A percentile compares a stretch with the other conserved stretches of the same genome.
Conservation (phyloP, 2,888 invertebrate genomes). For the Andrena minutula region DNA sequence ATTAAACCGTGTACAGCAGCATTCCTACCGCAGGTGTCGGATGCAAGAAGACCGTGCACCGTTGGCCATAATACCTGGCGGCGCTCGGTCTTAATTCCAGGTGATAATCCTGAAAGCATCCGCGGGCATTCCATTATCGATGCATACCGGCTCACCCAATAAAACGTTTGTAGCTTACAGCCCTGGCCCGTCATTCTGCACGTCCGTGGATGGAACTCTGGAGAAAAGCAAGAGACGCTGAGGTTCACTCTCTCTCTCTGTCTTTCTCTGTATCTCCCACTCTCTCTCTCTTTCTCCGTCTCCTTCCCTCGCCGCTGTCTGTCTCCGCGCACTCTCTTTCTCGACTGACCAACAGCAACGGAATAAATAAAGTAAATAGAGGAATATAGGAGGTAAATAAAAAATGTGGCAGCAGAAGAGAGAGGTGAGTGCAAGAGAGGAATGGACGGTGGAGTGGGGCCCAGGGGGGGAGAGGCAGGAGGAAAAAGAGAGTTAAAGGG, state of each 20-base stretch:
- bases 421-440: conserved; percentile 42
- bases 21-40: conserved; percentile 39
- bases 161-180: conserved; percentile 65
- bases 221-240: conserved; percentile 63
- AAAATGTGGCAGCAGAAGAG: conserved; percentile 61
- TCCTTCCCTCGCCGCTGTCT: conserved; percentile 20
- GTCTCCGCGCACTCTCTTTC: conserved; percentile 45
- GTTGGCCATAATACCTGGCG: conserved; percentile 26
- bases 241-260: conserved; percentile 38
- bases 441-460: conserved; percentile 32
- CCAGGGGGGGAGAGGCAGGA: conserved; percentile 32
- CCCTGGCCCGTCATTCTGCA: conserved; percentile 68
- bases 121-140: conserved; percentile 49
- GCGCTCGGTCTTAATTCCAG: conserved; percentile 40
- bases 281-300: conserved; percentile 14
- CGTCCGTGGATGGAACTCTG: conserved; percentile 56
- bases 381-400: conserved; percentile 66
- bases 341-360: conserved; percentile 60
- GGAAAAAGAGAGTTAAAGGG: conserved; percentile 49
- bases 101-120: conserved; percentile 55
- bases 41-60: neutral
- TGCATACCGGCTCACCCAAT: conserved; percentile 50
- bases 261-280: conserved; percentile 11
- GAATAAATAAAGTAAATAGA: conserved; percentile 71
- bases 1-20: conserved; percentile 28